Base-by-base conservation (phyloP, 2,888 invertebrate genomes). In the Lasioglossum leucozonium region DNA sequence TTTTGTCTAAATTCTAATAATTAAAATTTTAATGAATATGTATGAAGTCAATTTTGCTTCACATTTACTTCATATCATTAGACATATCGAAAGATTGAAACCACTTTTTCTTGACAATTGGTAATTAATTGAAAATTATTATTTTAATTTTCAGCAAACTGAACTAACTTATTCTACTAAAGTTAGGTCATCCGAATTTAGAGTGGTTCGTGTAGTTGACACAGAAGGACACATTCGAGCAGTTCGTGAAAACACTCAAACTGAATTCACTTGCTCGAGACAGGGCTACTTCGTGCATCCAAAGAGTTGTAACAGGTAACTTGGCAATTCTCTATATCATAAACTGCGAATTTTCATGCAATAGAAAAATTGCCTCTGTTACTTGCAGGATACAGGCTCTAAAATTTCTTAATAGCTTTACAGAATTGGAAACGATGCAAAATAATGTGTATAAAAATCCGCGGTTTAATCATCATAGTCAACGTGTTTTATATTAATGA, bases 221-320 rank as follows among this genome's bases (percentile, higher is more conserved):
- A 96, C 97, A 0, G 96, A 97, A 88, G 97, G 97, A 26, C 96
- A 97, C 81, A 97, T 97, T 77, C 97, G 97, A 92, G 96, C 96
- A 16, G 96, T 97, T 37, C 96, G 97, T 95, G 97, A 97, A 96
- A 97, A 97, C 90, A 97, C 96, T 0, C 96, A 97, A 86, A 97
- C 97, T 0, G 97, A 97, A 94, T 97, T 97, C 93, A 96, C 96
- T 69, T 98, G 98, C 93, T 96, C 97, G 5, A 95, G 97, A 55
- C 97, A 97, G 95, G 98, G 97, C 0, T 97, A 97, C 95, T 98
- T 97, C 95, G 97, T 97, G 55, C 97, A 97, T 93, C 97, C 97
- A 0, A 96, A 96, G 72, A 97, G 97, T 86, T 97, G 97, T 93
- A 97, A 97, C 80, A 95, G 95, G 95, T 95, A 51, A 92, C 16